phyloP scores from a whole-genome alignment of 1,140 invertebrate genomes.

The Cyrtorhinus lividipennis region DNA sequence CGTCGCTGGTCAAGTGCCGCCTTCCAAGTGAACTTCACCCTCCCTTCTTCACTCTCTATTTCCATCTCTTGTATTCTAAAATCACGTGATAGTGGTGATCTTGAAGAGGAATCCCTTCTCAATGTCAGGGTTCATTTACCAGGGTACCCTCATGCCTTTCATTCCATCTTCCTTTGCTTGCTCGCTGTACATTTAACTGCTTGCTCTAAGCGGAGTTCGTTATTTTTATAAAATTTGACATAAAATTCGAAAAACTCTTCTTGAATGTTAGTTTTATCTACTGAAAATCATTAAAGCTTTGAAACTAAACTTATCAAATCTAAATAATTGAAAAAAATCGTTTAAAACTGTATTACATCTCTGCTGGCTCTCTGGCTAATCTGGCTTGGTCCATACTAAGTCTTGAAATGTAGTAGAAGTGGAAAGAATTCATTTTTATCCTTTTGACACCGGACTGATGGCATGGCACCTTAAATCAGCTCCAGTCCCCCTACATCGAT shows the following conservation, averaged over 20 bases:
- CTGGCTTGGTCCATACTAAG: no score
- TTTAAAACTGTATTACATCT: background rate
- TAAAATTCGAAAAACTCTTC: background rate
- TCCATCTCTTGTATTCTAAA: background rate
- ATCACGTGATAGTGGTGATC: background rate
- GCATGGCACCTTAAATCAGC: no score
- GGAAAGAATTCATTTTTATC: background rate
- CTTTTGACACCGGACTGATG: background rate
- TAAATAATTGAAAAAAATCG: background rate
- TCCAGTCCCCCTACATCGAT: no score
- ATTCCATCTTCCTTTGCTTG: background rate
- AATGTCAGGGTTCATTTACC: background rate
- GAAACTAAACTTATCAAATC: background rate
- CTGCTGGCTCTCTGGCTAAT: background rate
- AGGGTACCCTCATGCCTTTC: conserved; percentile 2
- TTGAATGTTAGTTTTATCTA: background rate
- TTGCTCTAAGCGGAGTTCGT: background rate
- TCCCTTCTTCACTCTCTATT: background rate
- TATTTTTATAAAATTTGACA: background rate
- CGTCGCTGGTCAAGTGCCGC: conserved; percentile 29
- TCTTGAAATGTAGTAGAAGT: background rate
- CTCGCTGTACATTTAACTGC: background rate
- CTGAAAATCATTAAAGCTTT: background rate
- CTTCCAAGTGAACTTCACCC: conserved; percentile 23
- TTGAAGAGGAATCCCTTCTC: background rate